Evolutionary conservation across 2,113 vertebrate species (phyloP).

Genomic region (Butorides virescens): DNA sequence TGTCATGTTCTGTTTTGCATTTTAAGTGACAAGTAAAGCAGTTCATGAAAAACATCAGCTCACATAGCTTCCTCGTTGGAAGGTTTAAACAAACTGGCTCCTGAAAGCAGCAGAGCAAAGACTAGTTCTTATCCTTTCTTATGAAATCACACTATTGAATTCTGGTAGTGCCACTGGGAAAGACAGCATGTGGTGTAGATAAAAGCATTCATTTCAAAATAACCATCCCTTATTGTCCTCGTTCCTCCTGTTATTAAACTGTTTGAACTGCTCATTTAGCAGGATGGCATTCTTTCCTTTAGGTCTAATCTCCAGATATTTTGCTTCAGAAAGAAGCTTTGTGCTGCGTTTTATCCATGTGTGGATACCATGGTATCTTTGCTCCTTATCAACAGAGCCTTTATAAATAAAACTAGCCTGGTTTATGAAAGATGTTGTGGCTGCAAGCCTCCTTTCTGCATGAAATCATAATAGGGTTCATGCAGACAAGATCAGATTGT

Average conservation of each 20-base stretch:
- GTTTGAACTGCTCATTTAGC: not conserved
- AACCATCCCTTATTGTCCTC: not conserved
- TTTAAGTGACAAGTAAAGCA: not conserved
- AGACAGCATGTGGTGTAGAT: not conserved
- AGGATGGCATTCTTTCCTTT: not conserved
- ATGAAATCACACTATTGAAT: not conserved
- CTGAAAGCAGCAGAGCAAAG: not conserved
- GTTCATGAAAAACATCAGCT: not conserved
- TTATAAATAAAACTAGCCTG: not conserved
- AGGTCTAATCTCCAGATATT: not conserved
- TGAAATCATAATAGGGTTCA: not conserved
- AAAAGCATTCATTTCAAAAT: constrained; percentile 11
- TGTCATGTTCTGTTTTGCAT: not conserved
- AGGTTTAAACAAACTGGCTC: not conserved
- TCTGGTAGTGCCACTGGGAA: not conserved
- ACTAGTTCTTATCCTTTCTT: not conserved
- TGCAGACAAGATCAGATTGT: constrained; percentile 6
- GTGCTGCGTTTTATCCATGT: not conserved
- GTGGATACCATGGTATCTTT: not conserved
- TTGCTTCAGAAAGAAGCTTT: constrained; percentile 7
- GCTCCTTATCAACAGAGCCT: not conserved
- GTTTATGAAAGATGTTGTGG: not conserved
- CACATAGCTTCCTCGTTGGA: not conserved
- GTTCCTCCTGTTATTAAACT: not conserved
- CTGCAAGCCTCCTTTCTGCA: not conserved